Evolutionary conservation across 2,888 invertebrate species (phyloP).

Genomic region (Dastarcus helophoroides): DNA sequence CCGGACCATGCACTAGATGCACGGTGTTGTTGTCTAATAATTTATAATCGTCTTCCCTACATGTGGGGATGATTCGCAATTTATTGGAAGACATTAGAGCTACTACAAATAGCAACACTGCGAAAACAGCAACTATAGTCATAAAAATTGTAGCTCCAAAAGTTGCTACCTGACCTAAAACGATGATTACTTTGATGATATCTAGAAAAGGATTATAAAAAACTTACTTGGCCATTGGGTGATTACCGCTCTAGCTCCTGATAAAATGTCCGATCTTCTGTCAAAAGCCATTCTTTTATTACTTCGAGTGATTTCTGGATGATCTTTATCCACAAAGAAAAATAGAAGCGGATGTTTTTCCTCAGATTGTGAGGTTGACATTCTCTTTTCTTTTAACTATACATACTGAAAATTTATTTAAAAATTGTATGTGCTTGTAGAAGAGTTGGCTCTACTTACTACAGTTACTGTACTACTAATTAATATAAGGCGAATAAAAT

Average conservation of each 20-base stretch:
- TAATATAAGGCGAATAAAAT: too few species aligned
- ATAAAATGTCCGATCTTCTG: slow-evolving; percentile 28
- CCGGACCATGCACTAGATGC: slow-evolving; percentile 28
- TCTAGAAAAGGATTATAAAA: background rate
- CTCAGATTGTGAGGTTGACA: slow-evolving; percentile 19
- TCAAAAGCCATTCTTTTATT: slow-evolving; percentile 26
- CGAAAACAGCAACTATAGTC: slow-evolving; percentile 22
- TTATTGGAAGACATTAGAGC: slow-evolving; percentile 17
- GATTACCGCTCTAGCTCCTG: slow-evolving; percentile 33
- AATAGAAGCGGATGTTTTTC: slow-evolving; percentile 33
- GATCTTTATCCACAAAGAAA: slow-evolving; percentile 28
- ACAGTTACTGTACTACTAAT: too few species aligned
- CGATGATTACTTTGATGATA: background rate
- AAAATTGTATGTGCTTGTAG: too few species aligned
- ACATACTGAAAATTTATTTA: background rate
- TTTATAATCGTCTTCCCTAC: slow-evolving; percentile 16
- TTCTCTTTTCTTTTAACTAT: slow-evolving; percentile 9
- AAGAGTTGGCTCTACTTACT: too few species aligned
- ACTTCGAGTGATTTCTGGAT: slow-evolving; percentile 19
- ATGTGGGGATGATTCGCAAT: slow-evolving; percentile 20
- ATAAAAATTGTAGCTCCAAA: slow-evolving; percentile 27
- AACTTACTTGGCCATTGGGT: slow-evolving; percentile 36
- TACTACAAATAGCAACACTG: slow-evolving; percentile 21
- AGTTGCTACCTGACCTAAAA: slow-evolving; percentile 28
- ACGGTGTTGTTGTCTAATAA: slow-evolving; percentile 25